phyloP scores from a whole-genome alignment of 2,113 vertebrate species.

The Neoarius graeffei region DNA sequence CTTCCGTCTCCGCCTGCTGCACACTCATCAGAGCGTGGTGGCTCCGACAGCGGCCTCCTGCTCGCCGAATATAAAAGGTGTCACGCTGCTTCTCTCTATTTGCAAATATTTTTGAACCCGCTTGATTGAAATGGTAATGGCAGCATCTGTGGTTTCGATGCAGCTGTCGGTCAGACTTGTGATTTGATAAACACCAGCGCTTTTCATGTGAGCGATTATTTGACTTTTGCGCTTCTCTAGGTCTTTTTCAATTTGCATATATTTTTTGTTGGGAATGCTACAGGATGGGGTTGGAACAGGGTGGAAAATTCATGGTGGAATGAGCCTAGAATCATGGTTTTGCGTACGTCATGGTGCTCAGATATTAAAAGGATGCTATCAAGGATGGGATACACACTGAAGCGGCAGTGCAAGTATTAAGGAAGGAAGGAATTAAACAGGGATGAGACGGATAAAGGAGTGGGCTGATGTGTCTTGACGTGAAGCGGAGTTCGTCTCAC shows the following conservation, averaged over 20 bases:
- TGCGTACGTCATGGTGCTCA: not conserved
- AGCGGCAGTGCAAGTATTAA: not conserved
- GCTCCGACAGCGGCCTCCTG: conserved; percentile 5
- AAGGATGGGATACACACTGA: not conserved
- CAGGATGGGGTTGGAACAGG: not conserved
- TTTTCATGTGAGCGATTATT: conserved; percentile 29
- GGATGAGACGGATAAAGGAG: not conserved
- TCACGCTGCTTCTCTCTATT: conserved; percentile 28
- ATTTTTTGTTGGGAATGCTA: not conserved
- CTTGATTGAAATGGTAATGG: conserved; percentile 39
- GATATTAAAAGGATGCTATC: not conserved
- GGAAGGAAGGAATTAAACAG: not conserved
- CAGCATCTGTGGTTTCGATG: conserved; percentile 18
- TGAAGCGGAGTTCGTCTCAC: not conserved
- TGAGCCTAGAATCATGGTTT: not conserved
- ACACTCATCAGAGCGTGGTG: not conserved
- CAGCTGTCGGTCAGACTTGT: conserved; percentile 3
- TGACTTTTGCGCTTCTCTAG: conserved; percentile 16
- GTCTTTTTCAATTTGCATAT: conserved; percentile 8
- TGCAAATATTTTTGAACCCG: conserved; percentile 30
- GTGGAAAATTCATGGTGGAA: not conserved
- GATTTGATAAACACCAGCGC: conserved; percentile 38
- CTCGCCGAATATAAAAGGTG: not conserved
- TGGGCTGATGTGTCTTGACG: not conserved
- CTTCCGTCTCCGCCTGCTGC: not conserved